Percentiles rank a stretch among this genome's conserved stretches.
Evolutionary conservation across 92 coral and sea anemone genomes (phyloP).

Genomic region (Porites cylindrica): DNA sequence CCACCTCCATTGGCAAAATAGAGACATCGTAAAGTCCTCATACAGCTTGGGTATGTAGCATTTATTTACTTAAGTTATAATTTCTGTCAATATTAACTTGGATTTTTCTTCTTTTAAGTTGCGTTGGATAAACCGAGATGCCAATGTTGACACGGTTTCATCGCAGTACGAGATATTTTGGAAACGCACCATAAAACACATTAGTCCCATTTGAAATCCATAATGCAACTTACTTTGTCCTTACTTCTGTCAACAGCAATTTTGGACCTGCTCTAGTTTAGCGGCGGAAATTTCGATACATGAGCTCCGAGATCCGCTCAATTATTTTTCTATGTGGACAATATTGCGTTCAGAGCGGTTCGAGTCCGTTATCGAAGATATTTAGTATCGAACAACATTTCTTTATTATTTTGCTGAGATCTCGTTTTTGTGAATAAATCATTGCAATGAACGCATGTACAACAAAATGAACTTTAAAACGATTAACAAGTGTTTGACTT

Average conservation of each 20-base stretch:
- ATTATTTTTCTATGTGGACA: background rate
- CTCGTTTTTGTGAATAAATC: background rate
- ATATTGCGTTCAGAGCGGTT: background rate
- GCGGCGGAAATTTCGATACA: conserved; percentile 1
- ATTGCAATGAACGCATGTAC: background rate
- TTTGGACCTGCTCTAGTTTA: background rate
- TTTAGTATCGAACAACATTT: background rate
- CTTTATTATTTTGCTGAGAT: background rate
- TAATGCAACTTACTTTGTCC: background rate
- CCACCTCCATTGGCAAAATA: background rate
- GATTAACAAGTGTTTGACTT: background rate
- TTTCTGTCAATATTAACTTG: background rate
- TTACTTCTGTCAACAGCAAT: background rate
- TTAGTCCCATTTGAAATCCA: background rate
- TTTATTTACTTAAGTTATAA: background rate
- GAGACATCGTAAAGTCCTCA: background rate
- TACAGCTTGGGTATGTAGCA: conserved; percentile 19
- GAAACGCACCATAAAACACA: background rate
- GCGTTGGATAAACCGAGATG: background rate
- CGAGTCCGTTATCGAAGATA: background rate
- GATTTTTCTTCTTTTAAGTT: conserved; percentile 7
- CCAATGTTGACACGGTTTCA: conserved; percentile 28
- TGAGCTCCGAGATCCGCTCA: background rate
- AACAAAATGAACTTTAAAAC: background rate
- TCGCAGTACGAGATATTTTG: conserved; percentile 30